phyloP scores from a whole-genome alignment of 53 echinoderm and acorn worm species.

The Apostichopus leukothele region DNA sequence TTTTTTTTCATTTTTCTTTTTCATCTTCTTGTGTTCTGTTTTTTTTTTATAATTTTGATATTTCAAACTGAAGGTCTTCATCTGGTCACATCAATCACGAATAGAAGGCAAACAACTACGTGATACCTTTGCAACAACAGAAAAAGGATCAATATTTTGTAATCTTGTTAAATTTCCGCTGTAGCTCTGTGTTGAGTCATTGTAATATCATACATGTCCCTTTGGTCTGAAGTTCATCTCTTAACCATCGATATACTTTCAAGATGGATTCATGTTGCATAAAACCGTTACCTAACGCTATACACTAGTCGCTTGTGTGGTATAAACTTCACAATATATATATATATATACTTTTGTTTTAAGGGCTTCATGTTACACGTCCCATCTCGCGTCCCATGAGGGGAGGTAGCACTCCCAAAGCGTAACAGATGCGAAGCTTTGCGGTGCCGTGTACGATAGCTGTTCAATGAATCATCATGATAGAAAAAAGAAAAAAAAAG shows the following conservation, averaged over 20 bases:
- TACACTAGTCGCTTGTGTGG: no score
- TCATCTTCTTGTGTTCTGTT: not conserved
- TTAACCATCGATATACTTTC: not conserved
- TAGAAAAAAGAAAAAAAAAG: not conserved
- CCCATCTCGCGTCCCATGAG: constrained; percentile 12
- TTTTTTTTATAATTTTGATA: not conserved
- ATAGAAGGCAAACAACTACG: not conserved
- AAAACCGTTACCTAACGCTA: no score
- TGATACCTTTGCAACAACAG: not conserved
- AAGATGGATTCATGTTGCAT: no score
- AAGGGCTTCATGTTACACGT: not conserved
- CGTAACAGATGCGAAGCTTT: constrained; percentile 45
- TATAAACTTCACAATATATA: no score
- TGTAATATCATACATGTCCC: not conserved
- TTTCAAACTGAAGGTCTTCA: not conserved
- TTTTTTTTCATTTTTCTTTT: not conserved
- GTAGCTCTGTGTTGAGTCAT: not conserved
- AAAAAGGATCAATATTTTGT: not conserved
- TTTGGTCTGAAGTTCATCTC: not conserved
- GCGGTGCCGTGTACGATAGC: constrained; percentile 34
- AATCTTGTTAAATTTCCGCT: not conserved
- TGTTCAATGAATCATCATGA: constrained; percentile 35
- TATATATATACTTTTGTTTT: not conserved
- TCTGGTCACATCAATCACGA: not conserved
- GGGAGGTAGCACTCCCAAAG: not conserved